Conservation (phyloP, 2,888 invertebrate species). For the Tuta absoluta region DNA sequence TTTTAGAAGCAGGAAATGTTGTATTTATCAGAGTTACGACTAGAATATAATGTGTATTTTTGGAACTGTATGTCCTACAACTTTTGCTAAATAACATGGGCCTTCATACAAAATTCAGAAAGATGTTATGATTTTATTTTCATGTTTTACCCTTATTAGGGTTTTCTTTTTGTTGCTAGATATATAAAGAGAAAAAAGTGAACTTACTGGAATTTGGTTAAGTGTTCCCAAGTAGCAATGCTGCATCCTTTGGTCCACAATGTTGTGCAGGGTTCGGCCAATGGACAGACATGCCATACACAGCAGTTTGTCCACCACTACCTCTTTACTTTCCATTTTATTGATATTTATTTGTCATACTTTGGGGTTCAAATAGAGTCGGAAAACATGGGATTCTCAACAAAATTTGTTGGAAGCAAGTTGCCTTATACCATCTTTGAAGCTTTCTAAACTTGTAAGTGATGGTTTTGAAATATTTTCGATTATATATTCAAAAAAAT, state of each 20-base stretch:
- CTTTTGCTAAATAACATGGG: too few relatives aligned
- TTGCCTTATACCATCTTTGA: background rate
- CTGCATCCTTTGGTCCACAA: slow-evolving; percentile 53
- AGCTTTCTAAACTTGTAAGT: background rate
- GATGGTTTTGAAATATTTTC: background rate
- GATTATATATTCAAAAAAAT: background rate
- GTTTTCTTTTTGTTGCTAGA: too few relatives aligned
- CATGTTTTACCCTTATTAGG: too few relatives aligned
- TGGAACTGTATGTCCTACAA: too few relatives aligned
- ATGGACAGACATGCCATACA: slow-evolving; percentile 68
- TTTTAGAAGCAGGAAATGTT: too few relatives aligned
- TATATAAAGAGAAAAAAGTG: too few relatives aligned
- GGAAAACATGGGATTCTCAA: background rate
- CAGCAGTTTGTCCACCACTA: slow-evolving; percentile 48
- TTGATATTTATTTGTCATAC: background rate
- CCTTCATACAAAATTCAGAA: too few relatives aligned
- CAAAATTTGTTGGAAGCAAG: background rate
- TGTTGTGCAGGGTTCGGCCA: slow-evolving; percentile 49
- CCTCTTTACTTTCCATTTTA: slow-evolving; percentile 50
- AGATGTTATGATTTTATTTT: too few relatives aligned
- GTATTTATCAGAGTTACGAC: too few relatives aligned
- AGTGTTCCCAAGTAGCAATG: slow-evolving; percentile 58
- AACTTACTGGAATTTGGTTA: slow-evolving; percentile 64
- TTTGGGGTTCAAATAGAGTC: background rate
- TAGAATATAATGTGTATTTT: too few relatives aligned